A percentile compares a stretch with the other conserved stretches of the same genome.
These are phyloP conservation scores for Muscina levida DNA, from an alignment of 2,888 invertebrate genomes.

Conservation along the genomic window DNA sequence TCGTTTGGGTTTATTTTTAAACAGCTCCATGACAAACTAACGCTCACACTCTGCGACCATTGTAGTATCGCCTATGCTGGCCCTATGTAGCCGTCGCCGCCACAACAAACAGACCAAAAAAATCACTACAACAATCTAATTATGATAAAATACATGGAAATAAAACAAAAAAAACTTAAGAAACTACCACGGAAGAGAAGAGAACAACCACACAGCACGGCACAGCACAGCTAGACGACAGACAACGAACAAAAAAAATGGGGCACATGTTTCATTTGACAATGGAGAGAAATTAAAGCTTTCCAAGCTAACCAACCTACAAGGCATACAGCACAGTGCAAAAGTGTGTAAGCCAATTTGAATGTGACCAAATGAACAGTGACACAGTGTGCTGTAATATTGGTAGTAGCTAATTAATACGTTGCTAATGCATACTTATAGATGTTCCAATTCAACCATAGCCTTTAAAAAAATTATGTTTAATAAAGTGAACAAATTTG, in stretches of 20 bases:
- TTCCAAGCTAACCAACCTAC: slow-evolving; percentile 25
- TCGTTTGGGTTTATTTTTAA: slow-evolving; percentile 30
- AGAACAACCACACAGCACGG: not conserved
- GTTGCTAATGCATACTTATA: no score
- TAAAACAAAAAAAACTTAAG: not conserved
- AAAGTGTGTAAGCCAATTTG: no score
- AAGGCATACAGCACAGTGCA: not conserved
- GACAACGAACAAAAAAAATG: slow-evolving; percentile 18
- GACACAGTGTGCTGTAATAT: no score
- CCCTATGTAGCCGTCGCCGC: no score
- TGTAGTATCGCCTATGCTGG: not conserved
- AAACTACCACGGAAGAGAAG: slow-evolving; percentile 19
- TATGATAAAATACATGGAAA: slow-evolving; percentile 23
- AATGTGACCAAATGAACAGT: no score
- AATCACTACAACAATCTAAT: slow-evolving; percentile 39
- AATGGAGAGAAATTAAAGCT: not conserved
- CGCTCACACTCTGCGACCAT: not conserved
- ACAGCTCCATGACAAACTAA: not conserved
- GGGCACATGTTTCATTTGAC: slow-evolving; percentile 39
- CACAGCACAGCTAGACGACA: not conserved
- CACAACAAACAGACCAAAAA: slow-evolving; percentile 13
- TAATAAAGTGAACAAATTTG: no score
- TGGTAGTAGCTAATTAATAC: no score
- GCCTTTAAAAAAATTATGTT: no score
- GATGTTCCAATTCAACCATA: no score